Percentiles rank a stretch among this genome's conserved stretches.
These are phyloP conservation scores for Sinocyclocheilus anophthalmus DNA, from an alignment of 2,113 vertebrate genomes.

Conservation along the genomic window DNA sequence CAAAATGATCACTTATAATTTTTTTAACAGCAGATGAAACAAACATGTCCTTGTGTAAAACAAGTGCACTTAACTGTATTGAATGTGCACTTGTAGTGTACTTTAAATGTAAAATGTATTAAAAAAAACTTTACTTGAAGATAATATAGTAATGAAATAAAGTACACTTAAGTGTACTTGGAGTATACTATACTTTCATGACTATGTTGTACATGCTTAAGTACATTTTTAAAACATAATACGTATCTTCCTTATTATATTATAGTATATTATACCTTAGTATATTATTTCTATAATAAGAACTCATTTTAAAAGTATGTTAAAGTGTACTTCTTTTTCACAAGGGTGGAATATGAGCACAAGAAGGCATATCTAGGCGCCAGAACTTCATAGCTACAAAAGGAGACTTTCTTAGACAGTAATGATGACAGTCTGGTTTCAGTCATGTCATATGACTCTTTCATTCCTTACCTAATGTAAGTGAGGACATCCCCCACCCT, in stretches of 20 bases:
- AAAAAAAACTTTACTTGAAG: too few species aligned
- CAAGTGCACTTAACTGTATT: not conserved
- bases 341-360: not conserved
- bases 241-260: too few species aligned
- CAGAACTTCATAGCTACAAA: not conserved
- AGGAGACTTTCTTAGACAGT: too few species aligned
- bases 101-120: not conserved
- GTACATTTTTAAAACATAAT: too few species aligned
- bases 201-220: not conserved
- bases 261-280: too few species aligned
- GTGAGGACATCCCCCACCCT: slow-evolving; percentile 52
- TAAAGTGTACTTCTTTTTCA: not conserved
- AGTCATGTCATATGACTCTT: slow-evolving; percentile 10
- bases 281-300: not conserved
- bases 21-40: not conserved
- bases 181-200: too few species aligned
- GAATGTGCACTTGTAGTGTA: not conserved
- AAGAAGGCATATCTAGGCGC: not conserved
- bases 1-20: not conserved
- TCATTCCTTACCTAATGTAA: slow-evolving; percentile 49
- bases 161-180: too few species aligned
- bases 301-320: not conserved
- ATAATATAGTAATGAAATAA: too few species aligned
- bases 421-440: slow-evolving; percentile 3
- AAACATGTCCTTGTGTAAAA: not conserved